Base-by-base conservation (phyloP, 2,797 vertebrate species). In the Basileuterus tristriatus region DNA sequence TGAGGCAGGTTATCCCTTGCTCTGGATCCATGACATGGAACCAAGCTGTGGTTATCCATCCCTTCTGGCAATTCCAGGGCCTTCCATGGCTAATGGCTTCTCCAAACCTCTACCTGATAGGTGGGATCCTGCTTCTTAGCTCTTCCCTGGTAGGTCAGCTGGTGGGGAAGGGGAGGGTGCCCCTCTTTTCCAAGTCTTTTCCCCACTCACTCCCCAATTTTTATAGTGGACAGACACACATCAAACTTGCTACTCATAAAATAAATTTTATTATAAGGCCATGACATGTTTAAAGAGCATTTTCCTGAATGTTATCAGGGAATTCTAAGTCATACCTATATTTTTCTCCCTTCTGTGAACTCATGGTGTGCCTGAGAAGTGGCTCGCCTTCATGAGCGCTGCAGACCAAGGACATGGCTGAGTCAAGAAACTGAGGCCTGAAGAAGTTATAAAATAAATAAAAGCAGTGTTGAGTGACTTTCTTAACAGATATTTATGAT, bases 341-440 rank as follows among this genome's bases (percentile, higher is more conserved):
- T 12, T 90, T 46, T 59, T 29, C 8, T 52, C 6, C 21, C 7
- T 59, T 10, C 10, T n/a, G 19, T 37, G 53, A 41, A 46, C 24
- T 50, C 0, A 0, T 1, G 1, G 8, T 32, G 8, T 0, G 0
- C 12, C 27, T 70, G 47, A 41, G 56, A 29, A 39, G 13, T 2
- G 8, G 5, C 34, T 84, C 1, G 6, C 2, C 26, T 47, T 30
- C 0, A 0, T 56, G 26, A 64, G 19, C 7, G 7, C 26, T 46
- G 47, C 10, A 15, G n/a, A 46, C 2, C 3, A 29, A 12, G 21
- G 36, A 59, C 10, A 1, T 17, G n/a, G 24, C 6, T 0, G 0
- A 39, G 27, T 68, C 7, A 50, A 70, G 39, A 44, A 9, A 55
- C 32, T 71, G 29, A 55, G 27, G 30, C 30, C n/a, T 83, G 63